These are phyloP conservation scores for Mesochorus sp. DNA, from an alignment of 2,888 invertebrate species.

Conservation along the genomic window DNA sequence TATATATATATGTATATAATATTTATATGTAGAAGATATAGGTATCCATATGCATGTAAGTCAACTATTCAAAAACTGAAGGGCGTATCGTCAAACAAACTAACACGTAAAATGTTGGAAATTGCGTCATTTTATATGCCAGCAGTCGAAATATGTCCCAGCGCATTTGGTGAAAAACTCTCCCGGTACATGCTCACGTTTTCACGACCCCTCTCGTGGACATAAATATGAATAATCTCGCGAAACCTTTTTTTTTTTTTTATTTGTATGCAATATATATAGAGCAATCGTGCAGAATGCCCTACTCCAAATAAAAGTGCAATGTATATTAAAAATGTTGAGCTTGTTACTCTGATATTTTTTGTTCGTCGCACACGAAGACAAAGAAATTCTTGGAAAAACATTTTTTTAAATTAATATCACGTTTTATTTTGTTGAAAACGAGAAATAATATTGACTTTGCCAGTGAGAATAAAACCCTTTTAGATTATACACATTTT, in stretches of 20 bases:
- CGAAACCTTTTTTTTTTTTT: too few species aligned
- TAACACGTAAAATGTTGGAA: background rate
- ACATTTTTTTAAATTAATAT: too few species aligned
- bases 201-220: background rate
- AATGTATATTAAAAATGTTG: background rate
- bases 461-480: background rate
- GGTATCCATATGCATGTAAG: too few species aligned
- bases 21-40: background rate
- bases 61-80: background rate
- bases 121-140: background rate
- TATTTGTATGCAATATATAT: too few species aligned
- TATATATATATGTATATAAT: background rate
- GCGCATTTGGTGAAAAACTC: background rate
- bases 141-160: background rate
- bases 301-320: background rate
- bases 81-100: background rate
- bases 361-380: too few species aligned
- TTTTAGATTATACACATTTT: background rate
- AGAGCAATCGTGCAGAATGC: background rate
- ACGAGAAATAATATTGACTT: too few species aligned
- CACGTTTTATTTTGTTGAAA: too few species aligned
- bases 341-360: background rate
- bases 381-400: too few species aligned
- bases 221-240: conserved; percentile 3
- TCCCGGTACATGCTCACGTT: background rate